Percentiles rank a stretch among this genome's conserved stretches.
These are phyloP conservation scores for Falco peregrinus DNA, from an alignment of 2,797 vertebrate genomes.

Conservation along the genomic window DNA sequence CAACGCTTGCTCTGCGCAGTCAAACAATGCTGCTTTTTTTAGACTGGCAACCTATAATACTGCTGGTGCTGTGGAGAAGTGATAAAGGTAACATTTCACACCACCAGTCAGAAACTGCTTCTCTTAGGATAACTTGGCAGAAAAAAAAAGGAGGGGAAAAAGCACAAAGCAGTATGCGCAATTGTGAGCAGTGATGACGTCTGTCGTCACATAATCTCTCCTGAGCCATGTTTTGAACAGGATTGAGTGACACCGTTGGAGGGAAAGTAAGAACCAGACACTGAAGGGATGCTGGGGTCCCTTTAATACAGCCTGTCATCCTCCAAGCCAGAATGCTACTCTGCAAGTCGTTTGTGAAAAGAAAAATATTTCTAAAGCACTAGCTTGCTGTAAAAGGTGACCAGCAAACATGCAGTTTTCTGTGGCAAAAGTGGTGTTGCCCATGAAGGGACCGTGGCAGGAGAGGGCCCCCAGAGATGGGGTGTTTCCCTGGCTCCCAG, in stretches of 20 bases:
- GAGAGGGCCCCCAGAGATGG: fast-evolving
- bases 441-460: fast-evolving
- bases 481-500: background rate
- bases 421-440: background rate
- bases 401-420: fast-evolving
- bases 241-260: constrained; percentile 15
- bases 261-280: constrained; percentile 9
- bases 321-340: background rate
- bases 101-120: constrained; percentile 43
- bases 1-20: background rate
- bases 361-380: background rate
- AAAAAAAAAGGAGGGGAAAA: background rate
- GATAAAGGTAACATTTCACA: constrained; percentile 41
- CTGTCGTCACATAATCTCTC: constrained; percentile 35
- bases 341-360: fast-evolving
- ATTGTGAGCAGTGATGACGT: constrained; percentile 51
- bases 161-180: constrained; percentile 17
- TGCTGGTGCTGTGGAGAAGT: constrained; percentile 24
- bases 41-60: constrained; percentile 44
- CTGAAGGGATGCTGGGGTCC: background rate
- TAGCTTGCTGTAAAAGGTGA: background rate
- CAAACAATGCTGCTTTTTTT: constrained; percentile 63
- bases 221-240: constrained; percentile 12
- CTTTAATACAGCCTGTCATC: background rate
- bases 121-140: constrained; percentile 53